These are phyloP conservation scores for Eublepharis macularius DNA, from an alignment of 2,113 vertebrate genomes.

Conservation along the genomic window DNA sequence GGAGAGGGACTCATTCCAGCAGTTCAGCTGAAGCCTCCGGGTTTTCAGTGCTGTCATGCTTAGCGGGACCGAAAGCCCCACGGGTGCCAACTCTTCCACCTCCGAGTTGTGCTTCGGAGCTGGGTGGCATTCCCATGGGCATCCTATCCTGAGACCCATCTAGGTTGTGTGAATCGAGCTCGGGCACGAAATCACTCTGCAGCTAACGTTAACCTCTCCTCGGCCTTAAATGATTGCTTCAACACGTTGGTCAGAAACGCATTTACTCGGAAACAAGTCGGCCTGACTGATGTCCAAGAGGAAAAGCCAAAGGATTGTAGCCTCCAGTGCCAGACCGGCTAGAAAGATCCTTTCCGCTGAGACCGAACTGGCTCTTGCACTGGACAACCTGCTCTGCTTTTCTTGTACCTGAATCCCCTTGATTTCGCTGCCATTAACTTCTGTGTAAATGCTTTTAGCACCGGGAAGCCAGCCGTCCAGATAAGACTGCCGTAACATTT, in stretches of 20 bases:
- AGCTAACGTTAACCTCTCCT: not conserved
- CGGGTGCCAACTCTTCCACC: too few species aligned
- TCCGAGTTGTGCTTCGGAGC: not conserved
- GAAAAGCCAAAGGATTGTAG: not conserved
- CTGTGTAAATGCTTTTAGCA: not conserved
- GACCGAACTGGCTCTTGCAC: conserved; percentile 36
- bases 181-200: too few species aligned
- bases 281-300: not conserved
- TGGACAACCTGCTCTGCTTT: not conserved
- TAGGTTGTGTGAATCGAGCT: not conserved
- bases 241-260: not conserved
- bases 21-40: not conserved
- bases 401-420: not conserved
- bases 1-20: too few species aligned
- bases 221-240: not conserved
- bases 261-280: not conserved
- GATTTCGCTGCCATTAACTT: not conserved
- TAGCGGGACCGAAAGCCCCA: not conserved
- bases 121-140: not conserved
- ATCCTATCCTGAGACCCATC: not conserved
- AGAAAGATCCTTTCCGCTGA: conserved; percentile 48
- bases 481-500: not conserved
- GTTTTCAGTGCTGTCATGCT: not conserved
- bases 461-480: not conserved
- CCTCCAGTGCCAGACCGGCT: not conserved